Conservation (phyloP, 2,888 invertebrate species). For the Hirtodrosophila cameraria region DNA sequence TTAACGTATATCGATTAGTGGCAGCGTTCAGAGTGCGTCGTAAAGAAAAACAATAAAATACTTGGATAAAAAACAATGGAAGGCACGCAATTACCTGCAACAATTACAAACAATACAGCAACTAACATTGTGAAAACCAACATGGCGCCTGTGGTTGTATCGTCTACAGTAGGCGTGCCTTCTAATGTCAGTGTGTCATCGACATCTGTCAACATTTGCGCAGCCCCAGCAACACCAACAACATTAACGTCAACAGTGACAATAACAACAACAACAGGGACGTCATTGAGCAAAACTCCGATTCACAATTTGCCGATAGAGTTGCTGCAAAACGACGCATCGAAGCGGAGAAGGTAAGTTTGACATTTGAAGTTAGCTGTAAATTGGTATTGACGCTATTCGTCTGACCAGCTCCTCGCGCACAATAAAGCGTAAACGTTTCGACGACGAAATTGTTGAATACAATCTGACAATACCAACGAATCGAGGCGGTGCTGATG, state of each 20-base stretch:
- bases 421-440: conserved; percentile 97
- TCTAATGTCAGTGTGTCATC: conserved; percentile 55
- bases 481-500: conserved; percentile 73
- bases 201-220: conserved; percentile 54
- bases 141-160: conserved; percentile 18
- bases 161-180: conserved; percentile 46
- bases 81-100: conserved; percentile 28
- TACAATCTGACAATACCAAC: conserved; percentile 90
- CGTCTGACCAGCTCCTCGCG: conserved; percentile 90
- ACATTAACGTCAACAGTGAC: conserved; percentile 21
- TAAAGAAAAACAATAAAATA: conserved; percentile 36
- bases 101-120: conserved; percentile 18
- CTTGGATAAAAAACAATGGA: conserved; percentile 40
- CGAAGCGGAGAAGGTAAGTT: conserved; percentile 82
- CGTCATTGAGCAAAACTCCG: conserved; percentile 46
- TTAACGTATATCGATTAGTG: conserved; percentile 39
- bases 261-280: conserved; percentile 22
- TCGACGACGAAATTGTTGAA: conserved; percentile 98
- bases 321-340: conserved; percentile 80
- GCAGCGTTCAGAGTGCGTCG: conserved; percentile 43
- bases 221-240: conserved; percentile 41
- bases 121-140: conserved; percentile 5
- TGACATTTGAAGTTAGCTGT: conserved; percentile 11
- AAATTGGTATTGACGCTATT: background rate
- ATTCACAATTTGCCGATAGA: conserved; percentile 77